Evolutionary conservation across 2,113 vertebrate genomes (phyloP).

Genomic region (Serilophus lunatus): DNA sequence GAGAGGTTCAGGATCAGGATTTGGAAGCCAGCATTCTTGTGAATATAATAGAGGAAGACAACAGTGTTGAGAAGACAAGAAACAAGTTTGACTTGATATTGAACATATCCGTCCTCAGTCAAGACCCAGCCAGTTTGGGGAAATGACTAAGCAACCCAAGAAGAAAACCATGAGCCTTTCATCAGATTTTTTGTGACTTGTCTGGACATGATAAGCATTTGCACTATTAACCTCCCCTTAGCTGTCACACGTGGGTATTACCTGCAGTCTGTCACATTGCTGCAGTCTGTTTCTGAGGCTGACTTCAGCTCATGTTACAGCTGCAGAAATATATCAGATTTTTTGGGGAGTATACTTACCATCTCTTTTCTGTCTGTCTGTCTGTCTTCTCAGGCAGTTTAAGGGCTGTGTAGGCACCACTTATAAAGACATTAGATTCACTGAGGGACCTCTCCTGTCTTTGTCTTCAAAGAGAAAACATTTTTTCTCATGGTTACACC

Average conservation of each 20-base stretch:
- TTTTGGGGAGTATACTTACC: background rate
- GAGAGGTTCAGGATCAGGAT: background rate
- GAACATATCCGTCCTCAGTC: background rate
- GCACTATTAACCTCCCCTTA: background rate
- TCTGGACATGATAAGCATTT: background rate
- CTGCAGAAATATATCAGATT: background rate
- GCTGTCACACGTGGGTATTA: background rate
- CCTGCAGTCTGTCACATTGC: background rate
- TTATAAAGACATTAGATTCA: background rate
- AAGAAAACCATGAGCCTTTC: background rate
- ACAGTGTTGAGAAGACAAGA: background rate
- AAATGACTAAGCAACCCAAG: background rate
- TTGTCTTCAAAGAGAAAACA: too few species aligned
- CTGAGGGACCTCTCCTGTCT: background rate
- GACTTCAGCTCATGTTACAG: background rate
- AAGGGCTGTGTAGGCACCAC: background rate
- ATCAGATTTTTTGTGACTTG: background rate
- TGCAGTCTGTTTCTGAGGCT: background rate
- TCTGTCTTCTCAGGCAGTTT: background rate
- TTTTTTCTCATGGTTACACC: background rate
- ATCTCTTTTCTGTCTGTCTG: background rate
- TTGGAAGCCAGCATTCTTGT: background rate
- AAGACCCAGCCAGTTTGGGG: rapidly evolving
- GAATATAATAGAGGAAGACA: background rate
- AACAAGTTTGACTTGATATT: background rate